Evolutionary conservation across 2,113 vertebrate species (phyloP).

Genomic region (Pitta sordida): DNA sequence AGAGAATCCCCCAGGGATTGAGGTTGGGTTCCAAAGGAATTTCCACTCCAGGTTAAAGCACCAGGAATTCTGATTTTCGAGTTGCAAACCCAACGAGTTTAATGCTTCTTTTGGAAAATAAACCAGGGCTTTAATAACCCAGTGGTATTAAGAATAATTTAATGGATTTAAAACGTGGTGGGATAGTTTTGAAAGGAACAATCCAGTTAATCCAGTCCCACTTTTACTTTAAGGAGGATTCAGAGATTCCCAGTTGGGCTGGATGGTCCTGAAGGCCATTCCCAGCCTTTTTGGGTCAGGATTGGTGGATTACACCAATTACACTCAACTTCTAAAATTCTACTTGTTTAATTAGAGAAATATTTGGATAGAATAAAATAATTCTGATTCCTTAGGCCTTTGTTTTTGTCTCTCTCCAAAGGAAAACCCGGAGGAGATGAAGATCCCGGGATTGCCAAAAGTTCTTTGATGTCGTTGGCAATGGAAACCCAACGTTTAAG

Average conservation of each 20-base stretch:
- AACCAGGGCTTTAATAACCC: no score
- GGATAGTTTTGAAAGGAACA: not conserved
- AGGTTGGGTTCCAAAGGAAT: not conserved
- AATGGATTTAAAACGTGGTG: not conserved
- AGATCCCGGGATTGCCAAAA: not conserved
- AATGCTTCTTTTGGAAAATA: not conserved
- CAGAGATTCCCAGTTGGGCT: not conserved
- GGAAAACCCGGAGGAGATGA: not conserved
- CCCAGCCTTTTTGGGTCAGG: no score
- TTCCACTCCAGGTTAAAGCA: not conserved
- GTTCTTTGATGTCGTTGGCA: not conserved
- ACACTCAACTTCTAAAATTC: not conserved
- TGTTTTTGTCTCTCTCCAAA: not conserved
- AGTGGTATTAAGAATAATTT: no score
- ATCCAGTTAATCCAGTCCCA: fast-evolving
- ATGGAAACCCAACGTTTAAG: not conserved
- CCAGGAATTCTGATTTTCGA: not conserved
- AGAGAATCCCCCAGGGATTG: not conserved
- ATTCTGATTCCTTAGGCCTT: no score
- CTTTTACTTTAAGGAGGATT: not conserved
- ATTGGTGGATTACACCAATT: no score
- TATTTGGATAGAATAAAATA: no score
- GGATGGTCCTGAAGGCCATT: not conserved
- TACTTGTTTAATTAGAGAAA: no score
- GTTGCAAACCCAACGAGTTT: not conserved